Base-by-base conservation (phyloP, 2,797 vertebrate species). In the Cryptoprocta ferox region DNA sequence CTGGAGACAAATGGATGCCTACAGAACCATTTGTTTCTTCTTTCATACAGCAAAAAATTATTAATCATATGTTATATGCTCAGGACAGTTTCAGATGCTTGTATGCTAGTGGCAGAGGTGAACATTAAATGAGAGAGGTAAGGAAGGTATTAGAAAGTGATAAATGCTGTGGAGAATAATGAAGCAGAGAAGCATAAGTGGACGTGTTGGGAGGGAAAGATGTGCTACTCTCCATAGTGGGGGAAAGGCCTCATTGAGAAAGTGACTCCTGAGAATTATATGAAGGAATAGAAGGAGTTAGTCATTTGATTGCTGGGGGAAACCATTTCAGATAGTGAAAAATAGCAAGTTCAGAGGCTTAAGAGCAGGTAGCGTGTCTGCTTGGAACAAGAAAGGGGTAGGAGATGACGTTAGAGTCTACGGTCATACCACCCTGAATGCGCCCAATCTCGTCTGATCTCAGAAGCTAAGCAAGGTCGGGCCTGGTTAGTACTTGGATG, bases 221-320 rank as follows among this genome's bases (percentile, higher is more conserved):
- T 93, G 65, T 50, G 5, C 12, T 86, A 5, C 37, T 95, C 14
- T 71, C 45, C 30, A 13, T 30, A 1, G 32, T 1, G 6, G 8
- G 14, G 8, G 48, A 32, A 78, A 16, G 8, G 30, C 10, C 32
- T 91, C 45, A 79, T 28, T n/a, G 37, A 87, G 32, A 63, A 68
- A 3, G 26, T 78, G 50, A 48, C 37, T 91, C 42, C 63, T 86
- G 71, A 94, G 70, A 87, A 93, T 94, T 89, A 86, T 93, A 18
- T 87, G 70, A 85, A 85, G 21, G 37, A 91, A 59, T 12, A 50
- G 30, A 73, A 93, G 16, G n/a, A 71, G 3, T 35, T 84, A 56
- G 39, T 81, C 35, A 70, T 75, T 11, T 15, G 59, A 5, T n/a
- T 79, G 70, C 32, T 94, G 26, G 70, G 4, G 48, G 14, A 76